Base-by-base conservation (phyloP, 2,888 invertebrate genomes). In the Stramonita haemastoma region DNA sequence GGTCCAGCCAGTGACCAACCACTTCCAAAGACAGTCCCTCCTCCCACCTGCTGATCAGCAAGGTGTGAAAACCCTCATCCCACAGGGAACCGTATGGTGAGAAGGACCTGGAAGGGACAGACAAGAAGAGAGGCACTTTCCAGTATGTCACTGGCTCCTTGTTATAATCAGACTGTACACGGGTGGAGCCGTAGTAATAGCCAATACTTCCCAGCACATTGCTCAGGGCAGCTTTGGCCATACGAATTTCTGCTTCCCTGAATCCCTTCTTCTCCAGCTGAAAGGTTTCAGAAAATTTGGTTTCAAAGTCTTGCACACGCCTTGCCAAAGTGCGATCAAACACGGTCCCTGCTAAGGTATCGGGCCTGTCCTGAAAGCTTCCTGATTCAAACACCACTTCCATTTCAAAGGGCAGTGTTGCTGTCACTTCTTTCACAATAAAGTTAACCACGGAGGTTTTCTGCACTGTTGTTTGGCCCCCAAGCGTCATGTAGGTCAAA, bases 1-100 rank as follows among this genome's bases (percentile, higher is more conserved):
- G 96, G 96, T 99, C 99, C 95, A 99, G 97, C 99, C 99, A 99
- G 95, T 99, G 99, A 13, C 98, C 97, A 1, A 99, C 97, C 56
- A 99, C 99, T 95, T 99, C 99, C 94, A 98, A 96, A 93, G 98
- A 98, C 46, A 99, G 97, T 92, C 98, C 97, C 34, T 95, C 94
- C 92, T 97, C 96, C 96, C 97, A 97, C 91, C 96, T 95, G 29
- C 96, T 95, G 83, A 99, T 97, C 17, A 99, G 96, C 13, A 99
- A 96, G 0, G 99, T 98, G 95, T 99, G 99, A 96, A 99, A 99
- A 32, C 99, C 99, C 96, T 99, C 99, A 95, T 99, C 99, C 99
- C 99, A 99, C 0, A 99, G 97, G 96, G 99, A 99, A 0, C 99
- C 99, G 32, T 99, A 97, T 0, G 99, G 99, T 96, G 99, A 99